These are phyloP conservation scores for Eupithecia centaureata DNA, from an alignment of 2,888 invertebrate genomes.

Conservation along the genomic window DNA sequence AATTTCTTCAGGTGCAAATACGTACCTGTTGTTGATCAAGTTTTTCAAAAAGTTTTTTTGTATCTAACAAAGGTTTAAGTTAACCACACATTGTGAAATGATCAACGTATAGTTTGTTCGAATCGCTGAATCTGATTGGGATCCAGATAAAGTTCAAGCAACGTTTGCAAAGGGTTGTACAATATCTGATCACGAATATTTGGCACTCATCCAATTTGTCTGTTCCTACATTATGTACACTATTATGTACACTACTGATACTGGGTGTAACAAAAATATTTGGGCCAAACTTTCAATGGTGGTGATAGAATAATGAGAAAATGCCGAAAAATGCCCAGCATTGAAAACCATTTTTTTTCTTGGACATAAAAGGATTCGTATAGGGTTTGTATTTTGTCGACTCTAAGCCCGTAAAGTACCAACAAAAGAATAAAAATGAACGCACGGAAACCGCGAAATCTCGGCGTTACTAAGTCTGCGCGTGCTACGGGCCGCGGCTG, in stretches of 20 bases:
- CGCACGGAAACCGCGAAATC: too few relatives aligned
- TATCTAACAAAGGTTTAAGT: neutral
- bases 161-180: conserved; percentile 38
- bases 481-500: too few relatives aligned
- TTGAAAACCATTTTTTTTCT: too few relatives aligned
- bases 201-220: conserved; percentile 40
- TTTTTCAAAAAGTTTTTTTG: neutral
- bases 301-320: neutral
- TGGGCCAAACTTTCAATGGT: neutral
- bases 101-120: conserved; percentile 24
- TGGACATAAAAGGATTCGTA: too few relatives aligned
- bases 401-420: neutral
- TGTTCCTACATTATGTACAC: neutral
- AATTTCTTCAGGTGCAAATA: neutral
- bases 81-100: conserved; percentile 8
- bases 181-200: conserved; percentile 40
- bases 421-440: too few relatives aligned
- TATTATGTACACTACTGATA: neutral
- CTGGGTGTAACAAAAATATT: neutral
- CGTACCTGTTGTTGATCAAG: neutral
- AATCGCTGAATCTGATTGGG: conserved; percentile 36
- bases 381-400: neutral
- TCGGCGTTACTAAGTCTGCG: too few relatives aligned
- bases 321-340: too few relatives aligned
- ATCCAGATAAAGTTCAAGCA: conserved; percentile 37